Evolutionary conservation across 1,140 invertebrate species (phyloP).

Genomic region (Patella vulgata): DNA sequence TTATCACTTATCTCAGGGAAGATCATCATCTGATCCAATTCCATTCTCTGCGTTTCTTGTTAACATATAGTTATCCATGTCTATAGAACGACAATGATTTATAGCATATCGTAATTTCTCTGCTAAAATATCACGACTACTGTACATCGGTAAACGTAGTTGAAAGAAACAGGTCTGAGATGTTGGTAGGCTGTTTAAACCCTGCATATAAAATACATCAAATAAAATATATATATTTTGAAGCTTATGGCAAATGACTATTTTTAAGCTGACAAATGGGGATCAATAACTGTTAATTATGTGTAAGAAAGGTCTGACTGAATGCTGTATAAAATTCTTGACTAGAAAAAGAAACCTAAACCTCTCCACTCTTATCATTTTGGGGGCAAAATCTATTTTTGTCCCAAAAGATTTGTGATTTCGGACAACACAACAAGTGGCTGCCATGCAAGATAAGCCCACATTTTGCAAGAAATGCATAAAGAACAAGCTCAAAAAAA

Average conservation of each 20-base stretch:
- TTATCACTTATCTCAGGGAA: too few species aligned
- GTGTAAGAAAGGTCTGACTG: not conserved
- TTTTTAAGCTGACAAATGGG: not conserved
- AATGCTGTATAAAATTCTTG: not conserved
- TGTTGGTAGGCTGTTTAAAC: conserved; percentile 74
- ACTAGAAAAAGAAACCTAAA: not conserved
- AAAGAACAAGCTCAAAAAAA: too few species aligned
- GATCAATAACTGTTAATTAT: not conserved
- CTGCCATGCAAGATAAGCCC: too few species aligned
- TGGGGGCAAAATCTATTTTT: not conserved
- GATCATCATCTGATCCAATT: conserved; percentile 34
- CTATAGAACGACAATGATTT: conserved; percentile 77
- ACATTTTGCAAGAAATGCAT: too few species aligned
- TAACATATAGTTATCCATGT: conserved; percentile 81
- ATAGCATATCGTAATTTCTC: conserved; percentile 76
- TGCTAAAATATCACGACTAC: conserved; percentile 72
- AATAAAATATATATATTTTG: conserved; percentile 2
- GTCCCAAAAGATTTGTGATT: not conserved
- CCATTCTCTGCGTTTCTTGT: conserved; percentile 72
- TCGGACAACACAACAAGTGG: too few species aligned
- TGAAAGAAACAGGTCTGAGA: conserved; percentile 80
- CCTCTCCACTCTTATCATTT: not conserved
- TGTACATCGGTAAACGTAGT: conserved; percentile 75
- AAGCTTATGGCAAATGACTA: not conserved
- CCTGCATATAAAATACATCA: conserved; percentile 55